These are phyloP conservation scores for Arbacia lixula DNA, from an alignment of 53 echinoderm and acorn worm genomes.

Conservation along the genomic window DNA sequence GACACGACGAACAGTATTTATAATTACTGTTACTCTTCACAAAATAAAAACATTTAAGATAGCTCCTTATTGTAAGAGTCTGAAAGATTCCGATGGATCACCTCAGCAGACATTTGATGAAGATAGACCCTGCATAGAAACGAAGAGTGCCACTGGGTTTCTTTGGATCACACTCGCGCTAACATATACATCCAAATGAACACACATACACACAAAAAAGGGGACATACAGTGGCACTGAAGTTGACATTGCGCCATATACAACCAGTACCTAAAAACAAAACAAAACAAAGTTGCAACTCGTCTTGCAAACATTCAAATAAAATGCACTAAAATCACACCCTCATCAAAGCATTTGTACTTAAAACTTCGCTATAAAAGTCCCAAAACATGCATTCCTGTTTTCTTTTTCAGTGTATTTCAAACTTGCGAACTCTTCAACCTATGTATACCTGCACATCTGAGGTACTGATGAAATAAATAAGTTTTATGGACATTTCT, in stretches of 20 bases:
- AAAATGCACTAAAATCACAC: conserved; percentile 40
- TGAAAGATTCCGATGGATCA: conserved; percentile 40
- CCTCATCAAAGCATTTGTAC: not conserved
- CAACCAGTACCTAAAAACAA: conserved; percentile 39
- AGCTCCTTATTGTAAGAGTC: conserved; percentile 32
- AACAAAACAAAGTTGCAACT: too few relatives aligned
- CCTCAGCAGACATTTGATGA: not conserved
- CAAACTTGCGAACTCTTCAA: too few relatives aligned
- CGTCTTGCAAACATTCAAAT: not conserved
- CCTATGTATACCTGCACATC: too few relatives aligned
- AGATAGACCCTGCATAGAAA: conserved; percentile 2
- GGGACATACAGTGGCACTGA: not conserved
- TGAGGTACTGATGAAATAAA: too few relatives aligned
- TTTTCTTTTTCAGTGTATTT: not conserved
- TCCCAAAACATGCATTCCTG: conserved; percentile 25
- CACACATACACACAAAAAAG: too few relatives aligned
- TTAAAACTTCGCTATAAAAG: not conserved
- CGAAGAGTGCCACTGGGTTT: too few relatives aligned
- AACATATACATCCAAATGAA: too few relatives aligned
- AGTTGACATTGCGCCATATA: too few relatives aligned
- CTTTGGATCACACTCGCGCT: too few relatives aligned
- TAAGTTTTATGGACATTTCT: not conserved
- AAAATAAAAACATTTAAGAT: conserved; percentile 7
- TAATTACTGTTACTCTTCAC: too few relatives aligned
- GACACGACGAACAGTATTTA: too few relatives aligned